Evolutionary conservation across 2,797 vertebrate genomes (phyloP).

Genomic region (Sciurus vulgaris): DNA sequence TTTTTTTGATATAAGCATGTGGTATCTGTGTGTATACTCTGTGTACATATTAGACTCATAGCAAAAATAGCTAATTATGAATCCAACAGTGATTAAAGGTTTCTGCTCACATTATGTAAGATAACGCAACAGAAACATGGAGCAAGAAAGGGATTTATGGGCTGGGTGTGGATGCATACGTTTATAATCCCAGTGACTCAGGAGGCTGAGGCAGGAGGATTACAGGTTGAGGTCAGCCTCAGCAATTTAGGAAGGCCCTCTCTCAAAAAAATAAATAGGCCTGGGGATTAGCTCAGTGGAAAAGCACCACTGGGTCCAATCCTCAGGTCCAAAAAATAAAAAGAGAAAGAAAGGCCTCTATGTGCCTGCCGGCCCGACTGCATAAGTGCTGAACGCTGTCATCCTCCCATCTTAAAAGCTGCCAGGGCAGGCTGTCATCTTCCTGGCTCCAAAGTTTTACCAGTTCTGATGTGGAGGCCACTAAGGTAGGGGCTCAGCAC

Average conservation of each 20-base stretch:
- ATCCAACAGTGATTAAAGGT: constrained; percentile 40
- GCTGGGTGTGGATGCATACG: no score
- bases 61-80: neutral
- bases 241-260: no score
- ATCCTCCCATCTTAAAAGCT: neutral
- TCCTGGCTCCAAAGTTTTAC: neutral
- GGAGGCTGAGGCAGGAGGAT: no score
- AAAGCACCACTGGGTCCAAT: no score
- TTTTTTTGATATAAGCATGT: neutral
- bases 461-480: neutral
- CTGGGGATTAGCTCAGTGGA: no score
- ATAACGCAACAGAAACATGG: constrained; percentile 8
- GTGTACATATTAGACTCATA: neutral
- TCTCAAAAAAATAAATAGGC: no score
- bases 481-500: neutral
- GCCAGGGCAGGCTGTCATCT: neutral
- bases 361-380: neutral
- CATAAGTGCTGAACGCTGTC: neutral
- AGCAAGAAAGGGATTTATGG: neutral
- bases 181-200: no score
- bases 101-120: constrained; percentile 23
- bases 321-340: no score
- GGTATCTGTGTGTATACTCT: neutral
- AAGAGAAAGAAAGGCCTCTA: neutral
- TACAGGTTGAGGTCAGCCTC: no score